Percentiles rank a stretch among this genome's conserved stretches.
phyloP scores from a whole-genome alignment of 1,140 invertebrate genomes.

The Drosophila yakuba region DNA sequence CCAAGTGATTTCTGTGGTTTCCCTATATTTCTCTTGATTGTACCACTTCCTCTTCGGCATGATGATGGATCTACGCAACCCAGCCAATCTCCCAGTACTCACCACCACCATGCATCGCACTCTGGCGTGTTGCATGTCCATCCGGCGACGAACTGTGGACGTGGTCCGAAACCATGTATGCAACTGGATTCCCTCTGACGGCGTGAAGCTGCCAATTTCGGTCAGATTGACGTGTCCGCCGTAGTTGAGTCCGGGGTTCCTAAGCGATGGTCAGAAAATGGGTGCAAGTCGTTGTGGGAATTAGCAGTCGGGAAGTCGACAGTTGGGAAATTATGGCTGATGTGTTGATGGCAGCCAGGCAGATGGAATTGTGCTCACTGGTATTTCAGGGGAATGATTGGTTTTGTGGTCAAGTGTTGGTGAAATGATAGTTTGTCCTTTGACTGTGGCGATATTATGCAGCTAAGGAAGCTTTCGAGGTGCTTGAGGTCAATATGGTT shows the following conservation, averaged over 20 bases:
- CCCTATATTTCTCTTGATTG: neutral
- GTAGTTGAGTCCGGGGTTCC: constrained; percentile 86
- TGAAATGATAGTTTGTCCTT: neutral
- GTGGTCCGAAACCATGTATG: constrained; percentile 81
- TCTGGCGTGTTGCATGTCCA: constrained; percentile 85
- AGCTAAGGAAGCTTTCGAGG: neutral
- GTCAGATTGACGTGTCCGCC: constrained; percentile 85
- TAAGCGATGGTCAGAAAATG: constrained; percentile 32
- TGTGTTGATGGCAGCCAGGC: constrained; percentile 19
- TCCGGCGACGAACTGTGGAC: constrained; percentile 85
- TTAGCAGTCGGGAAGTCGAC: constrained; percentile 30
- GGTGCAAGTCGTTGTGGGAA: constrained; percentile 35
- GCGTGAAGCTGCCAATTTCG: constrained; percentile 85
- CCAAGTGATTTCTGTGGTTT: too few species aligned
- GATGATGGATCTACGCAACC: constrained; percentile 1
- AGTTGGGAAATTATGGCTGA: constrained; percentile 29
- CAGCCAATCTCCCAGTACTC: constrained; percentile 24
- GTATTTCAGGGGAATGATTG: neutral
- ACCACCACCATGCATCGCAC: constrained; percentile 86
- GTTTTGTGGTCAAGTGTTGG: constrained; percentile 10
- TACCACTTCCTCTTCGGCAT: neutral
- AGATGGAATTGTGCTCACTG: neutral
- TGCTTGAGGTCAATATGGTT: neutral
- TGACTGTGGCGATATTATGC: neutral
- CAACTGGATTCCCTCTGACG: constrained; percentile 71